Percentiles rank a stretch among this genome's conserved stretches.
Evolutionary conservation across 2,797 vertebrate genomes (phyloP).

Genomic region (Onychomys leucogaster): DNA sequence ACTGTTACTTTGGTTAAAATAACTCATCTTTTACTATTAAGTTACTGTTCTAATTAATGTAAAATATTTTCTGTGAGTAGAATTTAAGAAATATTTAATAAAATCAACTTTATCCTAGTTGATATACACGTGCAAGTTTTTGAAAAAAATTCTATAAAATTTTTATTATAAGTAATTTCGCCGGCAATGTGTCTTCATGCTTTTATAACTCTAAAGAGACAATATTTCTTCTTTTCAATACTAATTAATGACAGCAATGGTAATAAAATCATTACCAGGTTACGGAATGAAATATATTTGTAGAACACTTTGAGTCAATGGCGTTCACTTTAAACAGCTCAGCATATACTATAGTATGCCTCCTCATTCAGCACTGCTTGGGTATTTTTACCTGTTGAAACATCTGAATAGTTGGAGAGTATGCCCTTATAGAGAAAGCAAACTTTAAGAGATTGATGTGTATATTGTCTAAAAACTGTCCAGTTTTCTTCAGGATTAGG

Average conservation of each 20-base stretch:
- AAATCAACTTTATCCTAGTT: conserved; percentile 48
- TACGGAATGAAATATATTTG: conserved; percentile 15
- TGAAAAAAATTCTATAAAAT: conserved; percentile 52
- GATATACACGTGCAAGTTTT: conserved; percentile 24
- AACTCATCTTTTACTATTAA: conserved; percentile 81
- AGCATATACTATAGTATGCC: neutral
- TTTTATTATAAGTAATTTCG: conserved; percentile 15
- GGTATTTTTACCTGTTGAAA: conserved; percentile 91
- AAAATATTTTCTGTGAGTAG: conserved; percentile 57
- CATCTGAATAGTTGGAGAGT: conserved; percentile 95
- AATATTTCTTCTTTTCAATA: conserved; percentile 7
- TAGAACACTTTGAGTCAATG: neutral
- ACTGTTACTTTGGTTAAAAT: conserved; percentile 85
- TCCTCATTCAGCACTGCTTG: conserved; percentile 12
- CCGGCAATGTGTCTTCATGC: neutral
- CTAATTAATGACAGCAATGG: conserved; percentile 23
- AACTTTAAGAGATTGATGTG: conserved; percentile 95
- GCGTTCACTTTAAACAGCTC: neutral
- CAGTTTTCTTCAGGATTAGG: conserved; percentile 97
- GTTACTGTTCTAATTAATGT: conserved; percentile 81
- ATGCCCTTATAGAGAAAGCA: conserved; percentile 93
- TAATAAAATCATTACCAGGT: conserved; percentile 40
- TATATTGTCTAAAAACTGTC: conserved; percentile 95
- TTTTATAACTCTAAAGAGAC: neutral
- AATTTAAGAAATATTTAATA: conserved; percentile 57